These are phyloP conservation scores for Erynnis tages DNA, from an alignment of 2,888 invertebrate genomes.

Conservation along the genomic window DNA sequence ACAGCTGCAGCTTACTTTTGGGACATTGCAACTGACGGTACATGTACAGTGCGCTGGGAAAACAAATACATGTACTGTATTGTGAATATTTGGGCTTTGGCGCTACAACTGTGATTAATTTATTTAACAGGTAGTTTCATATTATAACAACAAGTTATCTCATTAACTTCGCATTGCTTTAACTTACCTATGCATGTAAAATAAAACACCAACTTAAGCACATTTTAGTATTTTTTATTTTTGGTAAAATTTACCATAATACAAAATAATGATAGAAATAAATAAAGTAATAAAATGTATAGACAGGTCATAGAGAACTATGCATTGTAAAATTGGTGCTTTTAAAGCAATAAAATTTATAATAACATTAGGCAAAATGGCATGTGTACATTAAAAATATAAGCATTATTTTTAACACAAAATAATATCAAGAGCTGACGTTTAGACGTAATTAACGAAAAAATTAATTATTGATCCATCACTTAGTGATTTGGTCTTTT, in stretches of 20 bases:
- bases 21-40: slow-evolving; percentile 90
- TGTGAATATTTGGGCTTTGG: slow-evolving; percentile 89
- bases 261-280: slow-evolving; percentile 81
- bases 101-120: slow-evolving; percentile 61
- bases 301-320: slow-evolving; percentile 80
- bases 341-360: slow-evolving; percentile 81
- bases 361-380: slow-evolving; percentile 82
- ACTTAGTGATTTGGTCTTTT: slow-evolving; percentile 78
- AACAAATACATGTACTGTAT: slow-evolving; percentile 93
- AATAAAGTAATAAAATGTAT: slow-evolving; percentile 81
- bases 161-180: too few relatives aligned
- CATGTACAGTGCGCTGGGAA: slow-evolving; percentile 92
- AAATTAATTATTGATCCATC: slow-evolving; percentile 63
- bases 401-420: slow-evolving; percentile 76
- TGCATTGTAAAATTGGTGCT: slow-evolving; percentile 81
- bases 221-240: slow-evolving; percentile 81
- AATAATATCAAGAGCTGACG: slow-evolving; percentile 79
- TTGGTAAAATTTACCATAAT: slow-evolving; percentile 81
- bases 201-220: slow-evolving; percentile 72
- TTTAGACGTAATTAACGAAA: slow-evolving; percentile 63
- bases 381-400: slow-evolving; percentile 80
- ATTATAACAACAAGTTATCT: too few relatives aligned
- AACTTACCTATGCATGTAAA: background rate
- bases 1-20: slow-evolving; percentile 92
- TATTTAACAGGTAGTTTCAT: too few relatives aligned